Conservation (phyloP, 2,797 vertebrate species). For the Mallotus villosus region DNA sequence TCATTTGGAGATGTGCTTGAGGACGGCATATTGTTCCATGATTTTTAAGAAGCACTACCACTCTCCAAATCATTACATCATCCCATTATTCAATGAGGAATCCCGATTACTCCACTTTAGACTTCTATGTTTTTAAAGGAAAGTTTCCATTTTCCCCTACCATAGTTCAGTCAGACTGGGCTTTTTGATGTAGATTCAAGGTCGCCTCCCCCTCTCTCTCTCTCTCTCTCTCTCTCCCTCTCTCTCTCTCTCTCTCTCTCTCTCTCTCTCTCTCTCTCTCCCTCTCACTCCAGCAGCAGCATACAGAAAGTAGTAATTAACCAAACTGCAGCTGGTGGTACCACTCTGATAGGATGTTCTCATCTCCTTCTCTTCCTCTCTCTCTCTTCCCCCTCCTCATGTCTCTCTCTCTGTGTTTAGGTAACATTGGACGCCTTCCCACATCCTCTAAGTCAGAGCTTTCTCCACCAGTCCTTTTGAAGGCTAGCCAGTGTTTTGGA, state of each 20-base stretch:
- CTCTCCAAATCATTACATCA: background rate
- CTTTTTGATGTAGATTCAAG: conserved; percentile 77
- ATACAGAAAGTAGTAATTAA: conserved; percentile 72
- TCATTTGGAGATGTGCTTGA: no score
- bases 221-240: no score
- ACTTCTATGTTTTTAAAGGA: background rate
- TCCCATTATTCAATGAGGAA: background rate
- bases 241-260: no score
- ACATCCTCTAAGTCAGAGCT: conserved; percentile 45
- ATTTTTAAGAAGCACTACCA: background rate
- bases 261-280: background rate
- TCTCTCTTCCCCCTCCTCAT: conserved; percentile 59
- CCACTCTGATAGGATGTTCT: conserved; percentile 69
- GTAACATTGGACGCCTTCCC: conserved; percentile 58
- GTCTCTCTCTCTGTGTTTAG: conserved; percentile 76
- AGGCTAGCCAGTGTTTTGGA: conserved; percentile 54
- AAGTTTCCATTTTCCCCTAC: conserved; percentile 32
- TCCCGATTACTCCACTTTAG: no score
- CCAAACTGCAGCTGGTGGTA: conserved; percentile 85
- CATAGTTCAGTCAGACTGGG: conserved; percentile 37
- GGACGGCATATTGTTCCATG: no score
- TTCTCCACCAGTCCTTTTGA: conserved; percentile 45
- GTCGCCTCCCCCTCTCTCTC: conserved; percentile 60
- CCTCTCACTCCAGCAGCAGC: background rate
- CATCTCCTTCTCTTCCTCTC: conserved; percentile 12